Conservation (phyloP, 2,888 invertebrate species). For the Dorcus hopei region DNA sequence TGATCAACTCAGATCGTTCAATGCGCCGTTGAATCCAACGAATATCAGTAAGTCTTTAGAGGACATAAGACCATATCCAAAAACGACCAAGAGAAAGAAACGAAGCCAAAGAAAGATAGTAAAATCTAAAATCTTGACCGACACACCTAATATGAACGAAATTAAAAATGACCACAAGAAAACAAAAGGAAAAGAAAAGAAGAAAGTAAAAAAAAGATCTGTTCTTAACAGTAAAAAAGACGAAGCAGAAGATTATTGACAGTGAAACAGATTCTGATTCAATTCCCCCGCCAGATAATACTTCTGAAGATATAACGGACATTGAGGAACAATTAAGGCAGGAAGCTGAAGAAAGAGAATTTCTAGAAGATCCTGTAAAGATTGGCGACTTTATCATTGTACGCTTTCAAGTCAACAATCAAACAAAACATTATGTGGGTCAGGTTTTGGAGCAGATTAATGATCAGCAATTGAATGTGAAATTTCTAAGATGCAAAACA, state of each 20-base stretch:
- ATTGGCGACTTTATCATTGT: too few relatives aligned
- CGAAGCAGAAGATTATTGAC: too few relatives aligned
- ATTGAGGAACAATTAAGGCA: neutral
- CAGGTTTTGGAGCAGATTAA: too few relatives aligned
- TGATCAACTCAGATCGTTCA: neutral
- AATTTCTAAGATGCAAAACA: too few relatives aligned
- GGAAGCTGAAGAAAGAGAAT: neutral
- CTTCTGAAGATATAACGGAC: too few relatives aligned
- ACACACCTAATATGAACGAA: neutral
- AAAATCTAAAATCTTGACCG: neutral
- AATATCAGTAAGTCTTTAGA: neutral
- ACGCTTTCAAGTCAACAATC: too few relatives aligned
- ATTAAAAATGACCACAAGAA: neutral
- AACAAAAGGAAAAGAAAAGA: neutral
- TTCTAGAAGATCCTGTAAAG: neutral
- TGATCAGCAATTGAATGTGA: too few relatives aligned
- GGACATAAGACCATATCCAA: neutral
- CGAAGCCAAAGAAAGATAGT: neutral
- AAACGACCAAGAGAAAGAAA: neutral
- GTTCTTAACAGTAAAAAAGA: too few relatives aligned
- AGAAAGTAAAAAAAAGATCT: neutral
- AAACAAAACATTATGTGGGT: too few relatives aligned
- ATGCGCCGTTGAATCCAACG: neutral
- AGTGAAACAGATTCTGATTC: too few relatives aligned
- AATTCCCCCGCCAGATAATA: too few relatives aligned